Evolutionary conservation across 2,113 vertebrate species (phyloP).

Genomic region (Todiramphus chloris): DNA sequence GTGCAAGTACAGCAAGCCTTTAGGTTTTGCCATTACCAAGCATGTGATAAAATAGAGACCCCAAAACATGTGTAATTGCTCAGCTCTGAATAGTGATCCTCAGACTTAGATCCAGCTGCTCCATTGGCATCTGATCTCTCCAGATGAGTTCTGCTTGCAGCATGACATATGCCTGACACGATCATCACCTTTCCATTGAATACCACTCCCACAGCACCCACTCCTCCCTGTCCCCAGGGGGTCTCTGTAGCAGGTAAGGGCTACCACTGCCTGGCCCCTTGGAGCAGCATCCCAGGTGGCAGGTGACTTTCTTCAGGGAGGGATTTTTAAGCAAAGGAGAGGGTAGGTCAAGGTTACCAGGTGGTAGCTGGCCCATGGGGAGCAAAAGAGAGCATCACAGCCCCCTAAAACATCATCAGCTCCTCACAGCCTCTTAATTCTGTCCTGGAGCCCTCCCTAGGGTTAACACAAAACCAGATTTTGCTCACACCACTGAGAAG

Average conservation of each 20-base stretch:
- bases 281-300: accelerated
- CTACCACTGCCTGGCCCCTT: background rate
- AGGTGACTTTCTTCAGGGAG: background rate
- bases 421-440: background rate
- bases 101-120: background rate
- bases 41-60: background rate
- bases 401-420: background rate
- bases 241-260: background rate
- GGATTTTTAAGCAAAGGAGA: background rate
- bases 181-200: background rate
- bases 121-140: background rate
- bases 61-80: background rate
- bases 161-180: accelerated
- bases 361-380: background rate
- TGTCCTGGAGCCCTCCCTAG: background rate
- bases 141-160: background rate
- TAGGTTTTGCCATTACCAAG: background rate
- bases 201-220: background rate
- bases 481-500: background rate
- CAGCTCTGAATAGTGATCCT: background rate
- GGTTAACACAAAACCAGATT: background rate
- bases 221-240: background rate
- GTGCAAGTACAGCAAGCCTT: background rate
- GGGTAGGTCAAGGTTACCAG: background rate
- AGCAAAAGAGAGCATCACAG: background rate